Base-by-base conservation (phyloP, 1,140 invertebrate genomes). In the Daktulosphaira vitifoliae region DNA sequence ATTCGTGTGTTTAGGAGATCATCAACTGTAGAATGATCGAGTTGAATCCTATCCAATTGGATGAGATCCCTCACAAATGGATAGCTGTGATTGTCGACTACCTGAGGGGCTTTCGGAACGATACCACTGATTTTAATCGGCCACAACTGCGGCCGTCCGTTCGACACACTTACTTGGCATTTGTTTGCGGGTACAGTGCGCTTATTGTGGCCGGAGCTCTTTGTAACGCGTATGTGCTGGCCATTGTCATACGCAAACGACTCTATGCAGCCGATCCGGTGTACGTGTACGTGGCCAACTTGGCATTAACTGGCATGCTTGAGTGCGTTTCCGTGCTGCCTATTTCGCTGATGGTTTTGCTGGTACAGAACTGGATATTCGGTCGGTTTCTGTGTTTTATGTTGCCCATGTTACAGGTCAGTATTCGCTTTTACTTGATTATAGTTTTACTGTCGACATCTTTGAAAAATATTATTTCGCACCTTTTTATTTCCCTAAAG, bases 381-480 rank as follows among this genome's bases (percentile, higher is more conserved):
- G 86, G 85, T 6, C 81, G 84, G 66, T 83, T 87, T 69, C 71
- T 87, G n/a, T 88, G 86, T 73, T 86, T 81, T 70, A 84, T 86
- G 71, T 69, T 87, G 48, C 85, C 86, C 0, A 87, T 88, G 82
- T 71, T 88, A 62, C 86, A 88, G 77, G 81, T 83, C 71, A 74
- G 78, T 23, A n/a, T n/a, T n/a, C n/a, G 9, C 29, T 15, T 11
- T 23, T 15, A n/a, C 7, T 50, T 16, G 8, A 11, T 23, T 9
- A 16, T 16, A 18, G n/a, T n/a, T n/a, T n/a, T n/a, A n/a, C n/a
- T n/a, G n/a, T n/a, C n/a, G n/a, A n/a, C n/a, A n/a, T n/a, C n/a
- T n/a, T n/a, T n/a, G n/a, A n/a, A n/a, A n/a, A n/a, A n/a, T n/a
- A n/a, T n/a, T n/a, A n/a, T n/a, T n/a, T n/a, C n/a, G n/a, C n/a